A percentile compares a stretch with the other conserved stretches of the same genome.
Conservation (phyloP, 2,113 vertebrate genomes). For the Phylloscopus trochilus region DNA sequence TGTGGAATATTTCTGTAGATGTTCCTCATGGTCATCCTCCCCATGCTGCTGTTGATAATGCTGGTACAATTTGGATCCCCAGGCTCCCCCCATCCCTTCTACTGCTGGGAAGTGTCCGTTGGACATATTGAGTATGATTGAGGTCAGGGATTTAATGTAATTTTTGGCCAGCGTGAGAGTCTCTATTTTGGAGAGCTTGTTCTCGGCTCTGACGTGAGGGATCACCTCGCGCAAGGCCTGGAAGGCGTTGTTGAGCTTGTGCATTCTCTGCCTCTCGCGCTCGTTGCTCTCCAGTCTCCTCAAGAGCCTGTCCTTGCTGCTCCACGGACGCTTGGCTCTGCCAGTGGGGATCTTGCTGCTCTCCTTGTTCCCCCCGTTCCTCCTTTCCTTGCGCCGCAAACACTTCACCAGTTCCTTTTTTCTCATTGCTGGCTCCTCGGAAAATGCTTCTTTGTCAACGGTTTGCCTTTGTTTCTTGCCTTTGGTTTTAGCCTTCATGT, state of each 20-base stretch:
- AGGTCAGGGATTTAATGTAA: slow-evolving; percentile 95
- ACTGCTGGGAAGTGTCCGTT: slow-evolving; percentile 76
- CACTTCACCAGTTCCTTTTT: slow-evolving; percentile 79
- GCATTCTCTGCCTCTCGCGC: slow-evolving; percentile 94
- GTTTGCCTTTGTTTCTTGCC: slow-evolving; percentile 72
- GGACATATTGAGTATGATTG: slow-evolving; percentile 91
- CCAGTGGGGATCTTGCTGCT: not conserved
- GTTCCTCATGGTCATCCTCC: slow-evolving; percentile 76
- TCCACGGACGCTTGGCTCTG: slow-evolving; percentile 59
- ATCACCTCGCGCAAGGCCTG: slow-evolving; percentile 93
- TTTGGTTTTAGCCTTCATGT: slow-evolving; percentile 92
- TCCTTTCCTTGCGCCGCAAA: slow-evolving; percentile 53
- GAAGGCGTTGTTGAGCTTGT: slow-evolving; percentile 98
- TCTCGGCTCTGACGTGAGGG: slow-evolving; percentile 90
- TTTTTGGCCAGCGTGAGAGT: slow-evolving; percentile 97
- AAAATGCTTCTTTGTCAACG: slow-evolving; percentile 68
- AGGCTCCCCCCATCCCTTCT: slow-evolving; percentile 63
- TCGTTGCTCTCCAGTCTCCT: slow-evolving; percentile 95
- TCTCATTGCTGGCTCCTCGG: slow-evolving; percentile 68
- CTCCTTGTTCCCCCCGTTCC: slow-evolving; percentile 23
- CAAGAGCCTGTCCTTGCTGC: slow-evolving; percentile 77
- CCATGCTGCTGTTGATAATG: slow-evolving; percentile 83
- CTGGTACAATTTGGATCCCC: slow-evolving; percentile 80
- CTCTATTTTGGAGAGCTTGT: slow-evolving; percentile 98
- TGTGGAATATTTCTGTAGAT: slow-evolving; percentile 82